Evolutionary conservation across 2,113 vertebrate genomes (phyloP), one percentile per base, ranked within the genome.

Genomic region (Colistium nudipinnis): DNA sequence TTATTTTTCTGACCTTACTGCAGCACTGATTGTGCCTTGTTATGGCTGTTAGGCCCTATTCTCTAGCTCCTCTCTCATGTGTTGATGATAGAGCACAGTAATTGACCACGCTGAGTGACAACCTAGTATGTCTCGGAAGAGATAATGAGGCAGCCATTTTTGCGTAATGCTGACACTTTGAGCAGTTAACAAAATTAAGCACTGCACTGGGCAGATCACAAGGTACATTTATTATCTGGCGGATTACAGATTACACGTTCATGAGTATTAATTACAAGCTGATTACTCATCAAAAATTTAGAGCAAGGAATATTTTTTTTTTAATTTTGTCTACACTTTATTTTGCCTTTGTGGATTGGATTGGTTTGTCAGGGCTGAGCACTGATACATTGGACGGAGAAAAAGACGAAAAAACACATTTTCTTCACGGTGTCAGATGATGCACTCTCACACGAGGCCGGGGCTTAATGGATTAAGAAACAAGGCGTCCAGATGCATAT

Each of bases 121-220:
- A 24, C 24, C 35, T 6, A 28, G 48, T 22, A 13, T 24, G 19
- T 76, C 75, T 81, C 20, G 0, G 55, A 63, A 82, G 66, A 70
- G 75, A 79, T 87, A 86, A 86, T 71, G 72, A 87, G 75, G 80
- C 76, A 38, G 81, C 67, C 74, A 76, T 83, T 84, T n/a, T 85
- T 78, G 39, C 7, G 12, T 61, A 56, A 67, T 47, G 65, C 85
- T 74, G 76, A 80, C 66, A 74, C 61, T 84, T 67, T 71, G 35
- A 74, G 51, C 28, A 13, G 61, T 76, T 76, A 62, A 69, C 45
- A 71, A 49, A 81, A 78, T 85, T 83, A 76, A 51, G 22, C 51
- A 64, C 74, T 60, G 55, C 51, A 51, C 45, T 6, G 36, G 57
- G 69, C 76, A 71, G 56, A 76, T 74, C 75, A 62, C 68, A 19